These are phyloP conservation scores for Craniophora ligustri DNA, from an alignment of 2,888 invertebrate genomes.

Conservation along the genomic window DNA sequence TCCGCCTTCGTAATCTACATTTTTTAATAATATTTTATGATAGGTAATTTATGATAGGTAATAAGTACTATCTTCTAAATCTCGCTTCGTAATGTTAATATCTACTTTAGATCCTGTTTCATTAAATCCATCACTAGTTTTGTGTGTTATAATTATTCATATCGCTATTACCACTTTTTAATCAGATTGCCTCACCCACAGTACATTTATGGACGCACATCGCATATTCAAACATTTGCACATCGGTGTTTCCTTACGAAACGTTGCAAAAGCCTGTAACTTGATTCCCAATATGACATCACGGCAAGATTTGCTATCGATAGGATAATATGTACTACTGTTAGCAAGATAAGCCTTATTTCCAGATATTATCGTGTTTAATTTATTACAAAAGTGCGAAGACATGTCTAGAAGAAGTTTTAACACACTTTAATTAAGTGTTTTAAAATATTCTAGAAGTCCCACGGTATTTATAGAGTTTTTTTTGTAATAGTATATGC, in stretches of 20 bases:
- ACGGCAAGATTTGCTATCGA: conserved; percentile 43
- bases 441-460: too few species aligned
- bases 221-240: conserved; percentile 36
- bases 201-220: conserved; percentile 35
- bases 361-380: conserved; percentile 30
- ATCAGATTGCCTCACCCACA: conserved; percentile 18
- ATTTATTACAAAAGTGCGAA: conserved; percentile 16
- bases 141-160: conserved; percentile 14
- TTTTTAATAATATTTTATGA: neutral
- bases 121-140: neutral
- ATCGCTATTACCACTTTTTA: conserved; percentile 22
- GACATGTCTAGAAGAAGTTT: neutral
- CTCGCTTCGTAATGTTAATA: conserved; percentile 9
- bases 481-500: neutral
- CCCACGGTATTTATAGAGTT: too few species aligned
- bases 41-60: too few species aligned
- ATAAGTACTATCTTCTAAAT: neutral
- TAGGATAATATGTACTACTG: conserved; percentile 34
- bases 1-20: too few species aligned
- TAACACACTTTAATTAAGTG: neutral
- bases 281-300: conserved; percentile 51
- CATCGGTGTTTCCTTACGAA: conserved; percentile 48
- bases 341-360: conserved; percentile 33
- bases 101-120: neutral
- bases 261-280: conserved; percentile 52